Percentiles rank a stretch among this genome's conserved stretches.
Conservation (phyloP, 2,888 invertebrate genomes). For the Dexiosoma caninum region DNA sequence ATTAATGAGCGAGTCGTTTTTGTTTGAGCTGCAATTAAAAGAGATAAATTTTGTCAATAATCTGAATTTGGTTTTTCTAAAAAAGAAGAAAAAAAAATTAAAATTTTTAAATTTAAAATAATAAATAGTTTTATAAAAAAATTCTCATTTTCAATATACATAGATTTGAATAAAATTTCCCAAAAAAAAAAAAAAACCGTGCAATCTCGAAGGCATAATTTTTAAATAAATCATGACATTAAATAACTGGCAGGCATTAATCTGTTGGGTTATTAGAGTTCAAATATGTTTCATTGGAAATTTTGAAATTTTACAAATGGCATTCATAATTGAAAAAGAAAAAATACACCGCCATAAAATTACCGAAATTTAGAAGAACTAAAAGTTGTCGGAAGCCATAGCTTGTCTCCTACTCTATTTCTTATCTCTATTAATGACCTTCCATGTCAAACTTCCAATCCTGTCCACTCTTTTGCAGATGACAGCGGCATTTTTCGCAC, state of each 20-base stretch:
- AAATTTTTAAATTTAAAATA: not conserved
- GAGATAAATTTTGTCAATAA: not conserved
- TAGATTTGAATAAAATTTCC: not conserved
- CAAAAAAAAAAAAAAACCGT: not conserved
- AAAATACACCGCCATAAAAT: no score
- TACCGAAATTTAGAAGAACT: no score
- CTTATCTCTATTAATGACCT: no score
- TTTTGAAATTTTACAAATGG: no score
- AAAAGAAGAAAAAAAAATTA: no score
- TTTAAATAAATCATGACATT: not conserved
- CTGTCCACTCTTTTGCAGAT: no score
- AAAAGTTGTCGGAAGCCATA: no score
- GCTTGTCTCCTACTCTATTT: no score
- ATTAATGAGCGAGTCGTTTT: not conserved
- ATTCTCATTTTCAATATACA: not conserved
- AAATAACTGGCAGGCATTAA: not conserved
- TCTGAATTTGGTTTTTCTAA: not conserved
- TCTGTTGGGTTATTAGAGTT: not conserved
- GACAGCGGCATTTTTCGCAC: no score
- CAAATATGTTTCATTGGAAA: not conserved
- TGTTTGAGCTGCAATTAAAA: constrained; percentile 27
- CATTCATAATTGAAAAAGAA: no score
- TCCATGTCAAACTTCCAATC: no score
- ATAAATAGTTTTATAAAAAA: not conserved
- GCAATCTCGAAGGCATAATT: not conserved